Conservation (phyloP, 2,888 invertebrate species). For the Trachelus tabidus region DNA sequence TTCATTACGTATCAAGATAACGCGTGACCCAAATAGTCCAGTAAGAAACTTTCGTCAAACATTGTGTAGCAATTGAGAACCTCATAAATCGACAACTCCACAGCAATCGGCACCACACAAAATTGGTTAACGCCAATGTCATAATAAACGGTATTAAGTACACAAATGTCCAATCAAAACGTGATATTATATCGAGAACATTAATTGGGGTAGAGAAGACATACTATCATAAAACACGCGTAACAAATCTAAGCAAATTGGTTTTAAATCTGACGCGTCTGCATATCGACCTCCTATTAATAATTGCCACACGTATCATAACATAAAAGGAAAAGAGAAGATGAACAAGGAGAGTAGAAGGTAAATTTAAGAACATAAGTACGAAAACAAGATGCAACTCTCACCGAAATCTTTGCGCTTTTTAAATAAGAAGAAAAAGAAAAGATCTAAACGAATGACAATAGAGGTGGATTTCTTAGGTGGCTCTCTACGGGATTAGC, state of each 20-base stretch:
- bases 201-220: not conserved
- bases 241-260: not conserved
- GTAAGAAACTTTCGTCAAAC: not conserved
- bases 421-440: constrained; percentile 12
- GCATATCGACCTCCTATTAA: not conserved
- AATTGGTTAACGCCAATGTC: not conserved
- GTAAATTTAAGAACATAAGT: not conserved
- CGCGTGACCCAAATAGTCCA: not conserved
- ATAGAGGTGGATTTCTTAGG: not conserved
- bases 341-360: not conserved
- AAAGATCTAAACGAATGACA: not conserved
- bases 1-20: not conserved
- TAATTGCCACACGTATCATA: not conserved
- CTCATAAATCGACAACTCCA: not conserved
- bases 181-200: not conserved
- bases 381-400: constrained; percentile 24
- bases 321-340: not conserved
- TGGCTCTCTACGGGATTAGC: not conserved
- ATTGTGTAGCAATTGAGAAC: not conserved
- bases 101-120: not conserved
- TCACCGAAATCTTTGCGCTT: constrained; percentile 13
- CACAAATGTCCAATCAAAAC: not conserved
- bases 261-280: not conserved
- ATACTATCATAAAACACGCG: not conserved
- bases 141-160: not conserved